Percentiles rank a stretch among this genome's conserved stretches.
These are phyloP conservation scores for Clarias gariepinus DNA, from an alignment of 2,113 vertebrate species.

Conservation along the genomic window DNA sequence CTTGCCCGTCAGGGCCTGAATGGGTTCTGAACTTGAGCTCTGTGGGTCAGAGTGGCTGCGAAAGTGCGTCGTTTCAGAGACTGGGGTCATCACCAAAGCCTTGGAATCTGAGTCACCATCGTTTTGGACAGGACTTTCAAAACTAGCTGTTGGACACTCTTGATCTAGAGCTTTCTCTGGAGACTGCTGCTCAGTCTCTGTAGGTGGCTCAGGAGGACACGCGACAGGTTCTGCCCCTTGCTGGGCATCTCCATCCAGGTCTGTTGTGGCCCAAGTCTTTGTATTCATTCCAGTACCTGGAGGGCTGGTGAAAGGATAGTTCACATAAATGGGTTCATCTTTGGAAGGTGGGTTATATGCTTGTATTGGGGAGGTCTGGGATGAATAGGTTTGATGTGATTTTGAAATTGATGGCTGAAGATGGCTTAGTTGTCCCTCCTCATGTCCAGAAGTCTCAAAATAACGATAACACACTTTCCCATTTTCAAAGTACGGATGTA, in stretches of 20 bases:
- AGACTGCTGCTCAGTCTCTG: slow-evolving; percentile 7
- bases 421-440: slow-evolving; percentile 34
- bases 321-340: slow-evolving; percentile 77
- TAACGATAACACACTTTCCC: slow-evolving; percentile 66
- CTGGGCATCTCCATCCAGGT: slow-evolving; percentile 56
- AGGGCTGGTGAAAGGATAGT: slow-evolving; percentile 66
- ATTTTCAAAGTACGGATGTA: slow-evolving; percentile 68
- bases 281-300: slow-evolving; percentile 29
- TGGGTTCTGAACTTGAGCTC: slow-evolving; percentile 30
- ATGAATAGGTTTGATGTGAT: not conserved
- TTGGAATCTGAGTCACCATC: slow-evolving; percentile 42
- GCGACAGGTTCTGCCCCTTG: slow-evolving; percentile 38
- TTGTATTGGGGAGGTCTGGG: slow-evolving; percentile 38
- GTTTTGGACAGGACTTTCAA: slow-evolving; percentile 29
- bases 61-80: slow-evolving; percentile 58
- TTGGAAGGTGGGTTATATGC: slow-evolving; percentile 32
- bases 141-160: slow-evolving; percentile 29
- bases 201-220: slow-evolving; percentile 33
- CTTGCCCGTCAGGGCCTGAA: slow-evolving; percentile 52
- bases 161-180: slow-evolving; percentile 15
- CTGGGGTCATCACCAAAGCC: not conserved
- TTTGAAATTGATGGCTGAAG: slow-evolving; percentile 22
- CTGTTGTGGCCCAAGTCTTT: slow-evolving; percentile 55
- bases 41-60: slow-evolving; percentile 72
- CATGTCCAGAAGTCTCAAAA: slow-evolving; percentile 44